Base-by-base conservation (phyloP, 2,797 vertebrate genomes). In the Neosilurus hyrtlii region DNA sequence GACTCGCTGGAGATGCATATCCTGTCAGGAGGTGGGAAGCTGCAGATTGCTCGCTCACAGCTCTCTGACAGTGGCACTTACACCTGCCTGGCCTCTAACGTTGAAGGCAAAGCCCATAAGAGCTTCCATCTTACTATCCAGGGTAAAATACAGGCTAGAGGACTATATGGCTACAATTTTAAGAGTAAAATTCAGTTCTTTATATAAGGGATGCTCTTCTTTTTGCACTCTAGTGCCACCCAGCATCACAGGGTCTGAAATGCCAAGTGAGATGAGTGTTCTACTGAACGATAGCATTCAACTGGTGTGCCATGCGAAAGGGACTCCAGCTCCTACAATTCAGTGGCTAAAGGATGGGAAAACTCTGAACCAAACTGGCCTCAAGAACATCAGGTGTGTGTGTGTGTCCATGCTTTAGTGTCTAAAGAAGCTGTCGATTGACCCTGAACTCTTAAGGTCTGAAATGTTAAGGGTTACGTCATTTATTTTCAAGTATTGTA, bases 331-430 rank as follows among this genome's bases (percentile, higher is more conserved):
- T 0, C 98, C 98, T 0, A 79, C 87, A 54, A 86, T 98, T 80
- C 96, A 95, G 11, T 99, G 98, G 98, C 92, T 98, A 74, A 97
- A 96, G 90, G 96, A 98, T 79, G 97, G 98, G 26, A 93, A 96
- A 88, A 86, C 89, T 62, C 77, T 99, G 83, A 86, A 79, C 57
- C 89, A 51, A 0, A 86, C 87, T 0, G 89, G 90, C 82, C 88
- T 86, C n/a, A 89, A 90, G 82, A 92, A 90, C 82, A 92, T 95
- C 87, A 94, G 95, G 97, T 85, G 20, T 81, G 79, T 82, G 22
- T 66, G 26, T 63, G 70, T 9, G 26, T 16, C 11, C 16, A 26
- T 30, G 66, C 18, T 6, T 67, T 8, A 15, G 49, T 77, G 51
- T 70, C 24, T 22, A 43, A 3, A 62, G 54, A 56, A 56, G 10